phyloP scores from a whole-genome alignment of 2,113 vertebrate genomes.

The Rhinolophus ferrumequinum region DNA sequence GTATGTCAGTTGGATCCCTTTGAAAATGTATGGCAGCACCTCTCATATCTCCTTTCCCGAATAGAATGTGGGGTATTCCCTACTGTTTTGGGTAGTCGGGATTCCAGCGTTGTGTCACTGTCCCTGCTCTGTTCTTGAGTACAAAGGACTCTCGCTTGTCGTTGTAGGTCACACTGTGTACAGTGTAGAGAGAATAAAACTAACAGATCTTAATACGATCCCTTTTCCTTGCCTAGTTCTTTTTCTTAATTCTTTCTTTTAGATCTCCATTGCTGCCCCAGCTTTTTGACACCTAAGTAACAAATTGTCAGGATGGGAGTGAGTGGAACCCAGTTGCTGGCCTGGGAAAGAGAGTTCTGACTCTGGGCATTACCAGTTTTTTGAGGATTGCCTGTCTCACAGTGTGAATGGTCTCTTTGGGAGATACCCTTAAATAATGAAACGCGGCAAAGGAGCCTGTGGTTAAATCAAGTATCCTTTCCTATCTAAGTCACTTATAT shows the following conservation, averaged over 20 bases:
- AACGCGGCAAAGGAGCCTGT: not conserved
- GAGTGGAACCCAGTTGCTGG: not conserved
- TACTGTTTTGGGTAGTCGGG: not conserved
- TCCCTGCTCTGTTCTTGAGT: not conserved
- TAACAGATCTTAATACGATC: not conserved
- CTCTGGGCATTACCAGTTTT: not conserved
- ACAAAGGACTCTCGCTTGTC: not conserved
- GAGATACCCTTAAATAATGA: not conserved
- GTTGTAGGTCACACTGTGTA: not conserved
- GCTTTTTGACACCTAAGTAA: not conserved
- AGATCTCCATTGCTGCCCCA: not conserved
- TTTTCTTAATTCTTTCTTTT: not conserved
- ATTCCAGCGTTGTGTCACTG: not conserved
- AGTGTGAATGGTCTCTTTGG: not conserved
- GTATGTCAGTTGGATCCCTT: not conserved
- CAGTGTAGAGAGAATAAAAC: not conserved
- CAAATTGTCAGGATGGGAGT: not conserved
- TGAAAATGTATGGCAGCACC: not conserved
- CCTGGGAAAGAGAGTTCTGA: not conserved
- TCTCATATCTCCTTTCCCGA: not conserved
- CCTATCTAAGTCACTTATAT: not conserved
- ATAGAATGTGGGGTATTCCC: accelerated
- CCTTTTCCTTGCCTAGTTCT: not conserved
- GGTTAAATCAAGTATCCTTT: not conserved
- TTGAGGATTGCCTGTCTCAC: not conserved